A percentile compares a stretch with the other conserved stretches of the same genome.
These are phyloP conservation scores for Hymenochirus boettgeri DNA, from an alignment of 2,113 vertebrate genomes.

Conservation along the genomic window DNA sequence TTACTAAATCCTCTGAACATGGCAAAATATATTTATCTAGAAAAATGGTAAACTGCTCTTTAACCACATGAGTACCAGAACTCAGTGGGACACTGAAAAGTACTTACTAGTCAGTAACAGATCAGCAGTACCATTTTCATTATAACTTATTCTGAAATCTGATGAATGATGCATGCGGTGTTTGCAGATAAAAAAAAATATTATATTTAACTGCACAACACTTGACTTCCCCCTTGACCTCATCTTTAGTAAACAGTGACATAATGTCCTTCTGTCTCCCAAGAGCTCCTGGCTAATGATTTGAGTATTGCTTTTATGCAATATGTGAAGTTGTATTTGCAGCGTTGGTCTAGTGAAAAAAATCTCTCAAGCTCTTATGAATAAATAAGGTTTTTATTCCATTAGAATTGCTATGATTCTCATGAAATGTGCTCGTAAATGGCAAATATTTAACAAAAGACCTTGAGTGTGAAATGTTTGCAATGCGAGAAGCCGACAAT, in stretches of 20 bases:
- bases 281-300: slow-evolving; percentile 17
- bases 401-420: slow-evolving; percentile 16
- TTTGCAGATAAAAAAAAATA: no score
- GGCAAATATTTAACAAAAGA: slow-evolving; percentile 31
- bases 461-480: slow-evolving; percentile 38
- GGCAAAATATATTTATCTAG: no score
- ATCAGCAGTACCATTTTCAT: no score
- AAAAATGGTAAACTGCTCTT: no score
- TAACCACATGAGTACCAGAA: no score
- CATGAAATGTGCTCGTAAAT: slow-evolving; percentile 35
- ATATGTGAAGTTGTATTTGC: slow-evolving; percentile 20
- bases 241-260: slow-evolving; percentile 3
- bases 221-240: slow-evolving; percentile 5
- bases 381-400: slow-evolving; percentile 40
- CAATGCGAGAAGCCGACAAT: slow-evolving; percentile 36
- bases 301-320: slow-evolving; percentile 29
- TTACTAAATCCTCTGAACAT: no score
- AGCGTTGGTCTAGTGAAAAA: not conserved
- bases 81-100: no score
- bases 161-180: no score
- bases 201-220: not conserved
- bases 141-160: no score
- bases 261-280: not conserved
- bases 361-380: slow-evolving; percentile 25
- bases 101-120: no score